Evolutionary conservation across 92 coral and sea anemone genomes (phyloP).

Genomic region (Parazoanthus atlanticus): DNA sequence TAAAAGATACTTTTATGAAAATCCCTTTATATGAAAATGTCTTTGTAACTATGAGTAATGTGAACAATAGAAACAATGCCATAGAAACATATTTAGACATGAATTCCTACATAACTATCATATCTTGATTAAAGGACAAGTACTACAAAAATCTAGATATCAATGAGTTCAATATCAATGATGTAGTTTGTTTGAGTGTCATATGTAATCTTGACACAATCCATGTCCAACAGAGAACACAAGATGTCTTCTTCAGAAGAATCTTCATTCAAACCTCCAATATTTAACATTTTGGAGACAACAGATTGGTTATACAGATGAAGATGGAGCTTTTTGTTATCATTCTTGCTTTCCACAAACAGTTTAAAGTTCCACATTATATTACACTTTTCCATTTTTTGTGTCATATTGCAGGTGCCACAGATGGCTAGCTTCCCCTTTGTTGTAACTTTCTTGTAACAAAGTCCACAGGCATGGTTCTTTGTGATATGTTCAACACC

Average conservation of each 20-base stretch:
- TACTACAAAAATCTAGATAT: no score
- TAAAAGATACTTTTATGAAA: conserved; percentile 4
- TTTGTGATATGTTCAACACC: conserved; percentile 39
- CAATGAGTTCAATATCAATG: conserved; percentile 12
- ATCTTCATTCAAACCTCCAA: conserved; percentile 19
- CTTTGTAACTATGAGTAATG: conserved; percentile 1
- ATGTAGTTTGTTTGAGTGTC: conserved; percentile 24
- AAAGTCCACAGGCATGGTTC: conserved; percentile 24
- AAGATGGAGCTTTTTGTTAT: conserved; percentile 39
- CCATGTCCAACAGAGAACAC: conserved; percentile 19
- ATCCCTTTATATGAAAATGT: conserved; percentile 12
- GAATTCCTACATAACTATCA: conserved; percentile 14
- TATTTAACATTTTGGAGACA: conserved; percentile 33
- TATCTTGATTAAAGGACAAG: no score
- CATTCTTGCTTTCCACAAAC: conserved; percentile 6
- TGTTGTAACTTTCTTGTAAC: conserved; percentile 38
- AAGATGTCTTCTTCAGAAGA: conserved; percentile 36
- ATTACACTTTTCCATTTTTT: conserved; percentile 23
- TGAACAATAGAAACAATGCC: conserved; percentile 9
- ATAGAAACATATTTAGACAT: conserved; percentile 11
- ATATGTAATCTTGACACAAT: conserved; percentile 22
- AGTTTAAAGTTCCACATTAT: conserved; percentile 41
- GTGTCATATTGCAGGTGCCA: conserved; percentile 39
- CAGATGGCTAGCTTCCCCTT: conserved; percentile 48
- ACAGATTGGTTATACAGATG: conserved; percentile 44